Conservation (phyloP, 1,140 invertebrate species). For the Saccostrea cuccullata region DNA sequence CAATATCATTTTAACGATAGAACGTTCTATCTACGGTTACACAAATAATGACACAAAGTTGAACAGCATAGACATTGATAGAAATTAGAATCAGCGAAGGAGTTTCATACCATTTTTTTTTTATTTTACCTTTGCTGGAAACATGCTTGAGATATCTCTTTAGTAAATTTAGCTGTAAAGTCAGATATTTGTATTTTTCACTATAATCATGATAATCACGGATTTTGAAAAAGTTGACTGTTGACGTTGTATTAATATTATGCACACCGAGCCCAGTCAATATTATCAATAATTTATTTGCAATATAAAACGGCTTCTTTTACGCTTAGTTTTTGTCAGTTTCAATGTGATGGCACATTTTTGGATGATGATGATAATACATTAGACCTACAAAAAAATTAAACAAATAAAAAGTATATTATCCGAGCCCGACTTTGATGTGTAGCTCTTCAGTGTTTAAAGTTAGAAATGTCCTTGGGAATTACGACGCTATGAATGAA, state of each 20-base stretch:
- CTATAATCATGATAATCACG: too few relatives aligned
- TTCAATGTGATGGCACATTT: too few relatives aligned
- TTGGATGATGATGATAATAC: too few relatives aligned
- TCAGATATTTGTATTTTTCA: too few relatives aligned
- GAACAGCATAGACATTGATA: too few relatives aligned
- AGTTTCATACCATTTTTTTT: neutral
- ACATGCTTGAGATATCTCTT: neutral
- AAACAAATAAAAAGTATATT: neutral
- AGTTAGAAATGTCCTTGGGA: conserved; percentile 30
- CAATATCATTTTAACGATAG: too few relatives aligned
- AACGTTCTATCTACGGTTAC: too few relatives aligned
- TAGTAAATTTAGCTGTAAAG: neutral
- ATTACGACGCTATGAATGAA: conserved; percentile 24
- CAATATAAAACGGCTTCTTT: too few relatives aligned
- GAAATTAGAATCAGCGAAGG: too few relatives aligned
- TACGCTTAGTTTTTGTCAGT: too few relatives aligned
- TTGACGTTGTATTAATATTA: neutral
- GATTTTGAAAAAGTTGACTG: neutral
- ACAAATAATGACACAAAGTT: too few relatives aligned
- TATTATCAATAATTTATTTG: neutral
- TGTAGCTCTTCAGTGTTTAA: neutral
- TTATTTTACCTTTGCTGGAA: neutral
- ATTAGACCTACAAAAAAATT: too few relatives aligned
- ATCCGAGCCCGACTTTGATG: neutral
- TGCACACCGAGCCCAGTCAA: neutral